Evolutionary conservation across 2,113 vertebrate species (phyloP), one percentile per base, ranked within the genome.

Genomic region (Podocnemis expansa): DNA sequence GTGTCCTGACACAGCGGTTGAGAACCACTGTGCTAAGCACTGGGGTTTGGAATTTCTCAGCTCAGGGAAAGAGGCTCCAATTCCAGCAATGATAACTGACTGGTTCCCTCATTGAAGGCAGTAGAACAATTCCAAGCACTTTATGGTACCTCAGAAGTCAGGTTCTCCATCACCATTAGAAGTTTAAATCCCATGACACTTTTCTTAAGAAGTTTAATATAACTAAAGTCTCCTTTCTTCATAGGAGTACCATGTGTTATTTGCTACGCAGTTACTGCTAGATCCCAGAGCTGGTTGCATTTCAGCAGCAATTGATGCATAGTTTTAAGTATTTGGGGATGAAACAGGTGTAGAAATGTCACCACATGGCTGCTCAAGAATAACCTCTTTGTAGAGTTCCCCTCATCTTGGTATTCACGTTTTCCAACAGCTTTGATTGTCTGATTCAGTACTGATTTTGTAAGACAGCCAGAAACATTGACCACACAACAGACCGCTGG

Each of bases 331-430:
- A 94, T 93, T 95, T 95, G 38, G 96, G 88, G 96, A 96, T 91
- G 85, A 89, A 96, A 97, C 95, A 95, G 95, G 96, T 96, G 91
- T 78, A 86, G 88, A 91, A 92, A 91, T 67, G 67, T 5, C 80
- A 49, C 85, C 93, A 80, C 7, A 85, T 85, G 1, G 52, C 78
- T 58, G 89, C 82, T 58, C 58, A 84, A 88, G 55, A 75, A 89
- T 34, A 16, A 78, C 75, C 56, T 58, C 27, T 87, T 85, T 80
- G 6, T 1, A 51, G 29, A 91, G 13, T 81, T 87, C 31, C 70
- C 79, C 84, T 63, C 56, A 79, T 52, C 13, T 56, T 41, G 82
- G 49, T 91, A 67, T 55, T 67, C 60, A n/a, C 34, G 6, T 63
- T 63, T 63, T 17, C 60, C 10, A 75, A 10, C 55, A 63, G 60